These are phyloP conservation scores for Phyto melanocephala DNA, from an alignment of 2,888 invertebrate genomes.

Conservation along the genomic window DNA sequence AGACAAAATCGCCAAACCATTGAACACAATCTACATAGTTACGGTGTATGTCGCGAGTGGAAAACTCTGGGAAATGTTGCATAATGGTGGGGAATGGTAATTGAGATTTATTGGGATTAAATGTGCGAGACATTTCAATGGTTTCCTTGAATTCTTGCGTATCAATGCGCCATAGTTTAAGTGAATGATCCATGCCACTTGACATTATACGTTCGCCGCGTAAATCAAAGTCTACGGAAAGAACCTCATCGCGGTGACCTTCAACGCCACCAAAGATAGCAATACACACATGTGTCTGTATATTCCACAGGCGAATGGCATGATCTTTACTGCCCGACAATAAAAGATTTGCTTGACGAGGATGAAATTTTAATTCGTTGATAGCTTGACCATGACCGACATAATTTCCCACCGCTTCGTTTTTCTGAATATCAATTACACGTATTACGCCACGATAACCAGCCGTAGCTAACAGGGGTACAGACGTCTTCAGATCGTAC, in stretches of 20 bases:
- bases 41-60: constrained; percentile 96
- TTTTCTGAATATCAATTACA: constrained; percentile 90
- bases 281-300: constrained; percentile 94
- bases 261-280: constrained; percentile 98
- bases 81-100: constrained; percentile 93
- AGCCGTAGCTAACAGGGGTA: constrained; percentile 93
- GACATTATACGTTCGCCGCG: constrained; percentile 93
- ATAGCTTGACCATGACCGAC: constrained; percentile 95
- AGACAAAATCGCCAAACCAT: constrained; percentile 96
- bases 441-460: constrained; percentile 95
- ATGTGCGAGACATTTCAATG: constrained; percentile 90
- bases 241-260: constrained; percentile 95
- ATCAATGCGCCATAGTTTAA: constrained; percentile 95
- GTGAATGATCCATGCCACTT: constrained; percentile 98
- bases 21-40: constrained; percentile 99
- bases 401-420: constrained; percentile 91
- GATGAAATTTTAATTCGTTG: constrained; percentile 95
- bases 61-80: constrained; percentile 97
- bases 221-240: constrained; percentile 91
- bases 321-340: constrained; percentile 91
- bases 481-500: constrained; percentile 87
- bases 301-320: constrained; percentile 94
- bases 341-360: constrained; percentile 91
- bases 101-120: constrained; percentile 87
- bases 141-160: constrained; percentile 90